Conservation (phyloP, 2,888 invertebrate genomes). For the Scaptomyza flava region DNA sequence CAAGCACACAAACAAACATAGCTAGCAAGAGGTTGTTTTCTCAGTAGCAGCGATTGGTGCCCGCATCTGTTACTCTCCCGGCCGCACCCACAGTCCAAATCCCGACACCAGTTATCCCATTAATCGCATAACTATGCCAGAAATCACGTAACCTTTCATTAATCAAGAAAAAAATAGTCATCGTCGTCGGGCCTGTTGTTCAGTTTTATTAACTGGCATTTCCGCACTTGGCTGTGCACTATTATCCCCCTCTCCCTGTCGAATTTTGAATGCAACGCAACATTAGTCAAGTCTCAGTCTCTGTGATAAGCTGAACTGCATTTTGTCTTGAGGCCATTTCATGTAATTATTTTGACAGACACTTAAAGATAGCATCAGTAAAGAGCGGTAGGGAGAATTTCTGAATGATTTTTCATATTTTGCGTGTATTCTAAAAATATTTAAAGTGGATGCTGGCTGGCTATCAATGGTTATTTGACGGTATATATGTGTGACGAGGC, state of each 20-base stretch:
- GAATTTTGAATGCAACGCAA: slow-evolving; percentile 67
- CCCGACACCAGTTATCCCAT: slow-evolving; percentile 38
- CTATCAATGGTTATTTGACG: slow-evolving; percentile 8
- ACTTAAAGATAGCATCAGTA: slow-evolving; percentile 56
- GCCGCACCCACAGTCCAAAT: slow-evolving; percentile 33
- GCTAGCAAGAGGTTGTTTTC: slow-evolving; percentile 11
- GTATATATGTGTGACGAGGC: slow-evolving; percentile 46
- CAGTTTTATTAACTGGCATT: slow-evolving; percentile 67
- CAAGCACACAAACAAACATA: too few relatives aligned
- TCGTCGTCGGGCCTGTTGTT: slow-evolving; percentile 23
- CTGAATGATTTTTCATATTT: slow-evolving; percentile 72
- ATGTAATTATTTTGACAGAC: slow-evolving; percentile 79
- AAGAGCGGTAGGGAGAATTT: slow-evolving; percentile 10
- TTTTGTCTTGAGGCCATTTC: slow-evolving; percentile 69
- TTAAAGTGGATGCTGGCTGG: slow-evolving; percentile 36
- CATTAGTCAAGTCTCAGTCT: slow-evolving; percentile 70
- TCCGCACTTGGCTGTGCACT: slow-evolving; percentile 60
- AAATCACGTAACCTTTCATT: slow-evolving; percentile 74
- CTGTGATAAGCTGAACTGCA: slow-evolving; percentile 64
- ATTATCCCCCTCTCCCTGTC: slow-evolving; percentile 8
- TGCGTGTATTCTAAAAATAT: slow-evolving; percentile 29
- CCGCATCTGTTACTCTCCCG: slow-evolving; percentile 53
- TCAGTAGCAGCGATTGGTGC: slow-evolving; percentile 15
- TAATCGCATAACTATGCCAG: slow-evolving; percentile 75
- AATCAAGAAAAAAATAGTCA: slow-evolving; percentile 60